Base-by-base conservation (phyloP, 2,797 vertebrate genomes). In the Picus viridis region DNA sequence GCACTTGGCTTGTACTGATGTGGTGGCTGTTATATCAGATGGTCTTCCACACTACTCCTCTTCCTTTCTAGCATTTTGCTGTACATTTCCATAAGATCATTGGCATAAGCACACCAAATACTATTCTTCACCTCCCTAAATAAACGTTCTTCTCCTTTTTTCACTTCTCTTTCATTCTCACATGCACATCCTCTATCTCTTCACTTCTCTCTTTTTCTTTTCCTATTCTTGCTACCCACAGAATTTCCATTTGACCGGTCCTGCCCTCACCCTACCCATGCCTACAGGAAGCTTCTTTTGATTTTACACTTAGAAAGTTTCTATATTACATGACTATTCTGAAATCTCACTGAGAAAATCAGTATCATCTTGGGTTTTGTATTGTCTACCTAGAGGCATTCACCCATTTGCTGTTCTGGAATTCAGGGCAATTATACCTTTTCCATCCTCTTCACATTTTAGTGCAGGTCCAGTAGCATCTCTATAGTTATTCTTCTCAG, bases 351-450 rank as follows among this genome's bases (percentile, higher is more conserved):
- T 65, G 69, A 69, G 53, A 90, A 61, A 56, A 87, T 32, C 54
- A 71, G 12, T 51, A 69, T 71, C 32, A 71, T 56, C 51, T 75
- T 57, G 12, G 6, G 2, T 34, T 89, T 69, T 43, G 51, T 83
- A 49, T 67, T 73, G 24, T 47, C 71, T 98, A 98, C 98, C 98
- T 98, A 97, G 89, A 62, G 97, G 97, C 24, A 85, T 80, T 73
- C 67, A 93, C 74, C 98, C 97, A 94, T 97, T 97, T 82, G 97
- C 88, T 90, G 90, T 97, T 75, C 91, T 76, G 49, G 93, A 93
- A 86, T 93, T 95, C 58, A 86, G 82, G 57, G 79, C 65, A 89
- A 57, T 39, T 65, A 67, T 20, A 61, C 43, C 56, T 71, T 92
- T 95, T 58, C 68, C 91, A 56, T 96, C 92, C 45, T 94, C 89